Evolutionary conservation across 1,140 invertebrate species (phyloP), one percentile per base, ranked within the genome.

Genomic region (Pissodes strobi): DNA sequence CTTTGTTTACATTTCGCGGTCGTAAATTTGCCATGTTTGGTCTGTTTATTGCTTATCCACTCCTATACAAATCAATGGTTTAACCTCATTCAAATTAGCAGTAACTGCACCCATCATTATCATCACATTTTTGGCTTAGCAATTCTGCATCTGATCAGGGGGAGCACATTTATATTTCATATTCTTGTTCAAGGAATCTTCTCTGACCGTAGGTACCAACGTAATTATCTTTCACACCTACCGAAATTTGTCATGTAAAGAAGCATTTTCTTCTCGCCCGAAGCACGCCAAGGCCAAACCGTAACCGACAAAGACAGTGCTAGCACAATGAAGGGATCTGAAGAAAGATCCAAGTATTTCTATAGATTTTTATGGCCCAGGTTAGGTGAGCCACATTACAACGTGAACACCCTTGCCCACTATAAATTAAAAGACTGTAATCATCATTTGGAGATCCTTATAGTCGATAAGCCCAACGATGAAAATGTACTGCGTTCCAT

Each of bases 381-480:
- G 23, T 51, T 38, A 23, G 43, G 10, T 15, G 43, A 21, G 9
- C 56, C 15, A 59, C 46, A 59, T 59, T 59, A 59, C 56, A 34
- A 59, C 41, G 25, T 45, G 56, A 59, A 59, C 56, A 59, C 56
- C 56, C 56, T 48, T 59, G 56, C 56, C 56, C 41, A 59, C 39
- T 23, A 59, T 59, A 59, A 59, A 59, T 59, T 59, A 59, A 59
- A 27, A 34, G 38, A 21, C 56, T 48, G 56, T 48, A 59, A 59
- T 59, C 41, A 59, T 59, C 41, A 30, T 59, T 59, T 34, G 21
- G 39, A 59, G 56, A 59, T 59, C 22, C 19, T 59, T 48, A 59
- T 59, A 43, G 27, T 48, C 39, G 56, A 59, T 59, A 59, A 59
- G 22, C 27, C 22, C 15, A 30, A 43, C 41, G 45, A 34, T 21